Conservation (phyloP, 2,888 invertebrate species). For the Drosophila macrothrix region DNA sequence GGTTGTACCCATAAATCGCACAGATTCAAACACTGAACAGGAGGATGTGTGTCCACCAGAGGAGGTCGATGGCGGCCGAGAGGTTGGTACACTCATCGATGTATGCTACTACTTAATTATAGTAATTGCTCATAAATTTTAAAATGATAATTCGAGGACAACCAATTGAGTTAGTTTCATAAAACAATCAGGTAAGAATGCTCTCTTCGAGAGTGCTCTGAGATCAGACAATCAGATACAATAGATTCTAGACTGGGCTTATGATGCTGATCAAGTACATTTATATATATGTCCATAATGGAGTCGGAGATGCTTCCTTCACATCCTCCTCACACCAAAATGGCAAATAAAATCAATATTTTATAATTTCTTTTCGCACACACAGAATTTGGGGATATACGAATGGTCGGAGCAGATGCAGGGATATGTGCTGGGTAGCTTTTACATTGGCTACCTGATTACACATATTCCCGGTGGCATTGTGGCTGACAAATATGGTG, state of each 20-base stretch:
- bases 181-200: not conserved
- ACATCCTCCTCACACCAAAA: not conserved
- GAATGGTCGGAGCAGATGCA: conserved; percentile 89
- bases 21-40: rapidly evolving
- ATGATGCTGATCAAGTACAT: not conserved
- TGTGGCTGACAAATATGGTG: conserved; percentile 91
- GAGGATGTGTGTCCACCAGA: conserved; percentile 23
- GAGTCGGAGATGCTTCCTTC: not conserved
- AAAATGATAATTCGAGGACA: not conserved
- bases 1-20: conserved; percentile 34
- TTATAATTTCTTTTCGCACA: not conserved
- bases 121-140: not conserved
- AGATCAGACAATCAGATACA: not conserved
- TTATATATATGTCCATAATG: not conserved
- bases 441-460: conserved; percentile 93
- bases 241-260: not conserved
- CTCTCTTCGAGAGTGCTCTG: not conserved
- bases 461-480: conserved; percentile 93
- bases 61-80: rapidly evolving
- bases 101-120: not conserved
- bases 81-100: conserved; percentile 1
- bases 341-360: not conserved
- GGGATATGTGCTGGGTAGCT: conserved; percentile 90
- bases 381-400: conserved; percentile 83
- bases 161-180: not conserved